Conservation (phyloP, 30 jellyfish, hydroid and myxozoan genomes). For the Hydra vulgaris region DNA sequence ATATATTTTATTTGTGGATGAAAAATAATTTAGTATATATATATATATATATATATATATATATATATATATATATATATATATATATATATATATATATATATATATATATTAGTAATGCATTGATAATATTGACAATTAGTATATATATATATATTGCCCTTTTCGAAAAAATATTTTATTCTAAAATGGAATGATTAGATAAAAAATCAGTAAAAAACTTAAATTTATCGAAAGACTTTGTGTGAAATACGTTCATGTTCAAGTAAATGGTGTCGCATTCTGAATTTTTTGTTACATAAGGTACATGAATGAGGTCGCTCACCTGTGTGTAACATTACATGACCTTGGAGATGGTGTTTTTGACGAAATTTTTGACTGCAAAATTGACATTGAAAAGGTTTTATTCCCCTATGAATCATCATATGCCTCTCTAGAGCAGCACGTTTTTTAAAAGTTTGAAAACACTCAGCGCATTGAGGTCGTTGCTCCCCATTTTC, state of each 20-base stretch:
- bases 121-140: too few relatives aligned
- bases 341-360: conserved; percentile 31
- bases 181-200: too few relatives aligned
- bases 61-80: too few relatives aligned
- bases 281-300: conserved; percentile 20
- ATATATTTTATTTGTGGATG: too few relatives aligned
- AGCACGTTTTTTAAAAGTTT: conserved; percentile 26
- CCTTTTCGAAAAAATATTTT: too few relatives aligned
- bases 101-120: too few relatives aligned
- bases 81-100: too few relatives aligned
- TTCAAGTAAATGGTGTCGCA: conserved; percentile 31
- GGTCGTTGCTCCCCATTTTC: conserved; percentile 27
- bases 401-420: conserved; percentile 30
- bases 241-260: conserved; percentile 31
- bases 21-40: too few relatives aligned
- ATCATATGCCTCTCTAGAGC: conserved; percentile 35
- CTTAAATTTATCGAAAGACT: conserved; percentile 13
- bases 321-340: conserved; percentile 33
- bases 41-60: too few relatives aligned
- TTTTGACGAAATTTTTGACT: conserved; percentile 27
- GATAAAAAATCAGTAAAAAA: neutral
- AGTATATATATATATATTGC: too few relatives aligned
- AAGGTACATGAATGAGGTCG: conserved; percentile 34
- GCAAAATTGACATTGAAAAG: conserved; percentile 33
- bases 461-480: conserved; percentile 32